Evolutionary conservation across 2,113 vertebrate species (phyloP).

Genomic region (Mesocricetus auratus): DNA sequence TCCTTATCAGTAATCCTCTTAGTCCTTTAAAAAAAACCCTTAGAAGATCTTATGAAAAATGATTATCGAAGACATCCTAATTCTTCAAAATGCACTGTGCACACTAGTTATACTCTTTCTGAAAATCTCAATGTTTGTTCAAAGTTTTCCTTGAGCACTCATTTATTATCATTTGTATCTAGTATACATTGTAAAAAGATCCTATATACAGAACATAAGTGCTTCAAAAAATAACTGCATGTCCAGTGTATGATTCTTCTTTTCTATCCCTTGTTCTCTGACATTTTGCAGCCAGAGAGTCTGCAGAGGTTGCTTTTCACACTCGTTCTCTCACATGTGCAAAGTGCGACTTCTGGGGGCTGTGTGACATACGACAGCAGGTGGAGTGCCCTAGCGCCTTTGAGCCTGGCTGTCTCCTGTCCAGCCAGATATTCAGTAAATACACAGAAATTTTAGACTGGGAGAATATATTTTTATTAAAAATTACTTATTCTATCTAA

Average conservation of each 20-base stretch:
- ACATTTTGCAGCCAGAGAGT: neutral
- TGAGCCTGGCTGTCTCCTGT: neutral
- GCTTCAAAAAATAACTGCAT: neutral
- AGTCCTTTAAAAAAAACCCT: constrained; percentile 8
- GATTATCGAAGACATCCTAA: neutral
- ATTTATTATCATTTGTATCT: neutral
- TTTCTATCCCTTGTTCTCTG: neutral
- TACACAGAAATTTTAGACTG: neutral
- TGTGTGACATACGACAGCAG: neutral
- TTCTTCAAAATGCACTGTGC: neutral
- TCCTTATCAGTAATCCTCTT: neutral
- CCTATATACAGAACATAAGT: neutral
- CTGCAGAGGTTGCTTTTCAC: neutral
- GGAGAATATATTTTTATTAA: neutral
- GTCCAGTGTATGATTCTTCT: neutral
- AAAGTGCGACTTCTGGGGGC: neutral
- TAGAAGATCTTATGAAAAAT: constrained; percentile 18
- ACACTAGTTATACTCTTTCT: neutral
- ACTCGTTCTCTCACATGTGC: neutral
- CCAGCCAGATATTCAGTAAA: neutral
- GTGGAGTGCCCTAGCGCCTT: neutral
- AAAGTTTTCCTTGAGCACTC: neutral
- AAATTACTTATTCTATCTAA: neutral
- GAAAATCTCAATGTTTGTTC: constrained; percentile 9
- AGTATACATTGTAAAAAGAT: neutral